Evolutionary conservation across 2,888 invertebrate genomes (phyloP).

Genomic region (Monochamus alternatus): DNA sequence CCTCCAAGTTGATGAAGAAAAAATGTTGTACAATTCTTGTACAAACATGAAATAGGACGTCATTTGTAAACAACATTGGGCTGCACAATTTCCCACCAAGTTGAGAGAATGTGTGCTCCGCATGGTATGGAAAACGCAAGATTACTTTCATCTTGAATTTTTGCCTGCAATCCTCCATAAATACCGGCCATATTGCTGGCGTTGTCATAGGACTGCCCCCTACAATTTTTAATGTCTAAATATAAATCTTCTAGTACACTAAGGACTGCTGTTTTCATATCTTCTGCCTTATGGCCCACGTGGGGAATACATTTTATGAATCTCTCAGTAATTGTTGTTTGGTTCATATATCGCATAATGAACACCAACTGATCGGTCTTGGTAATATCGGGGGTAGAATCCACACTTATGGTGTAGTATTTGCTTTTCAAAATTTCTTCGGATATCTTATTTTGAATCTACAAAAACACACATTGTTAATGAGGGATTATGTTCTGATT

Average conservation of each 20-base stretch:
- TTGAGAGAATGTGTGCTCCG: too few species aligned
- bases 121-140: too few species aligned
- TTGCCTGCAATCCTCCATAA: too few species aligned
- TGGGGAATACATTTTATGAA: slow-evolving; percentile 7
- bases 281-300: slow-evolving; percentile 6
- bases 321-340: not conserved
- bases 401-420: slow-evolving; percentile 59
- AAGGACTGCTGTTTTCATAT: slow-evolving; percentile 5
- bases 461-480: not conserved
- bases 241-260: not conserved
- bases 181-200: slow-evolving; percentile 22
- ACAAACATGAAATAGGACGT: too few species aligned
- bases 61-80: too few species aligned
- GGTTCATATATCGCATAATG: slow-evolving; percentile 55
- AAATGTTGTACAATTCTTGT: too few species aligned
- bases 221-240: slow-evolving; percentile 28
- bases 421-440: slow-evolving; percentile 49
- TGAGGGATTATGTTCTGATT: too few species aligned
- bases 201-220: slow-evolving; percentile 30
- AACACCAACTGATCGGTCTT: slow-evolving; percentile 56
- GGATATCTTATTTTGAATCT: slow-evolving; percentile 32
- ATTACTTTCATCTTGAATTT: too few species aligned
- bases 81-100: too few species aligned
- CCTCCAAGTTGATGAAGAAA: too few species aligned
- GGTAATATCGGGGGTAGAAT: slow-evolving; percentile 59